Percentiles rank a stretch among this genome's conserved stretches.
Evolutionary conservation across 2,113 vertebrate genomes (phyloP).

Genomic region (Bos javanicus): DNA sequence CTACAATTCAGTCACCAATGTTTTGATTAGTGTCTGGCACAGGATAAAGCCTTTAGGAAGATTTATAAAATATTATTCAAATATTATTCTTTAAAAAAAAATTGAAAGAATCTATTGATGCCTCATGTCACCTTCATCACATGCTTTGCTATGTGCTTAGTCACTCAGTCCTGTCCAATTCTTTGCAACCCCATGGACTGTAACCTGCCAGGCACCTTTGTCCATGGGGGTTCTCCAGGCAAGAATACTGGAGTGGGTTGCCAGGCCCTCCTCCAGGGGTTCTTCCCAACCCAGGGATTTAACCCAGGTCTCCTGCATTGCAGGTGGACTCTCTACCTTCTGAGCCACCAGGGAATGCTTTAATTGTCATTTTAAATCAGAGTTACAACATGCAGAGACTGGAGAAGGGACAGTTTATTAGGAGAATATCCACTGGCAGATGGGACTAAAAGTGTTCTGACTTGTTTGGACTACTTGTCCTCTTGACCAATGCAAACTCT

Average conservation of each 20-base stretch:
- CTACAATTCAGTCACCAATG: not conserved
- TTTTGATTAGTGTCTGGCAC: not conserved
- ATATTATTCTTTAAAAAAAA: constrained; percentile 3
- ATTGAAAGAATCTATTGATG: not conserved
- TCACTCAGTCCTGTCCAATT: not conserved
- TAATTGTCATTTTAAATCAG: not conserved
- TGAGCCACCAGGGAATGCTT: not conserved
- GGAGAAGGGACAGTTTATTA: not conserved
- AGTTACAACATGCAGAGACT: not conserved
- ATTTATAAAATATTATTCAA: not conserved
- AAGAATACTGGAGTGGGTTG: not conserved
- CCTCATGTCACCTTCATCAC: not conserved
- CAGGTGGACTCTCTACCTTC: not conserved
- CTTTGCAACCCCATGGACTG: not conserved
- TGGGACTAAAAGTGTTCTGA: not conserved
- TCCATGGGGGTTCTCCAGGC: not conserved
- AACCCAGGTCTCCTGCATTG: not conserved
- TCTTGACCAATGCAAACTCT: not conserved
- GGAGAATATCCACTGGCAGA: not conserved
- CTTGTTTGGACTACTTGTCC: not conserved
- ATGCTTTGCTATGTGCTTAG: not conserved
- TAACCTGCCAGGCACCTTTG: not conserved
- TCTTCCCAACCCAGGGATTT: not conserved
- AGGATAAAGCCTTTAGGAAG: not conserved
- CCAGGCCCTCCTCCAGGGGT: not conserved